Evolutionary conservation across 2,113 vertebrate genomes (phyloP).

Genomic region (Bubo scandiacus): DNA sequence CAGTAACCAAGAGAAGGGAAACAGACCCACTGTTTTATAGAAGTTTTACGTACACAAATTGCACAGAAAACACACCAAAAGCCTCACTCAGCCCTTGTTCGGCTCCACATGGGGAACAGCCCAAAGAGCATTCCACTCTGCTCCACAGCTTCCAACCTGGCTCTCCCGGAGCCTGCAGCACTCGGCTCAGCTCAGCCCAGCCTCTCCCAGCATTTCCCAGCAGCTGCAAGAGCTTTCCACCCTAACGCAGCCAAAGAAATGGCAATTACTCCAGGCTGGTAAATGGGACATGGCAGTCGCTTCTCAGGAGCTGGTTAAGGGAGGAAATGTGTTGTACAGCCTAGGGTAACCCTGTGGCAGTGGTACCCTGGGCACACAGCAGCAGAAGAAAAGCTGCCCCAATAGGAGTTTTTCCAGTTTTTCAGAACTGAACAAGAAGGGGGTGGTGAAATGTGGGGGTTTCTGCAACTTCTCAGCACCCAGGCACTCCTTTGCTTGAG

Average conservation of each 20-base stretch:
- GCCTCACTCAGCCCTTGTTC: background rate
- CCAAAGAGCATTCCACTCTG: background rate
- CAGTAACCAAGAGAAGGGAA: background rate
- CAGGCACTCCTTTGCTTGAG: background rate
- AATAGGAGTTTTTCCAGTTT: background rate
- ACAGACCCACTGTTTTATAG: background rate
- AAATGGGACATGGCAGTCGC: background rate
- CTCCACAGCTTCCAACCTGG: background rate
- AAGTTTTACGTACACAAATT: background rate
- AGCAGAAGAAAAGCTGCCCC: background rate
- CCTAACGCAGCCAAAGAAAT: background rate
- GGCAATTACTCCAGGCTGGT: background rate
- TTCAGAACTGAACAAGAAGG: background rate
- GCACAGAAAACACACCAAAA: background rate
- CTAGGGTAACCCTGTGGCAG: background rate
- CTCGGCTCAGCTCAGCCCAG: background rate
- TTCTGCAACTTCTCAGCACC: background rate
- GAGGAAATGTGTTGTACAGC: background rate
- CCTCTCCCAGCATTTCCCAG: background rate
- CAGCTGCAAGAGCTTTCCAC: background rate
- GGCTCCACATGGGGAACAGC: background rate
- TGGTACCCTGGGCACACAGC: background rate
- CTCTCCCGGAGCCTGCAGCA: background rate
- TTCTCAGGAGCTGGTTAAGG: background rate
- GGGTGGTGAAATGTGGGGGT: rapidly evolving